These are phyloP conservation scores for Delichon dasypus DNA, from an alignment of 2,797 vertebrate genomes.

Conservation along the genomic window DNA sequence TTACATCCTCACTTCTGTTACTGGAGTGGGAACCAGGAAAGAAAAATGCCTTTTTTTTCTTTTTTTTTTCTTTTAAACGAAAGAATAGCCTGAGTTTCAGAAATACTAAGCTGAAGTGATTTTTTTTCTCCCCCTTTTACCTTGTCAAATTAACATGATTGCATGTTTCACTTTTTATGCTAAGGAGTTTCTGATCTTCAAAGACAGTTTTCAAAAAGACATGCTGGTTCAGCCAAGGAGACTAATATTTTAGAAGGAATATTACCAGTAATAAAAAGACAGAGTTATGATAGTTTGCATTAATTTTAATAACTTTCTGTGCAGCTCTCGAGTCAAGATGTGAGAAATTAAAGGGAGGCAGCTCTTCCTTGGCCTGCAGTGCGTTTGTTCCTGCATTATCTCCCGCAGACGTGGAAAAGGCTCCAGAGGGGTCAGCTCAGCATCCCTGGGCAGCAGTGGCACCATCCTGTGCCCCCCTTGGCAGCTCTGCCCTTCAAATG, in stretches of 20 bases:
- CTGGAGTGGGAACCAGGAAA: background rate
- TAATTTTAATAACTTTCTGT: constrained; percentile 75
- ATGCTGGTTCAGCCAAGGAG: constrained; percentile 49
- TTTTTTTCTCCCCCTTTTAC: background rate
- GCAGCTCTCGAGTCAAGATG: constrained; percentile 51
- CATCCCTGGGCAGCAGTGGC: background rate
- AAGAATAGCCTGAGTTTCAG: constrained; percentile 49
- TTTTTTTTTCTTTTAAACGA: background rate
- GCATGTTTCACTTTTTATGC: constrained; percentile 58
- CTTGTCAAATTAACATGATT: constrained; percentile 65
- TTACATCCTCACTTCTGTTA: background rate
- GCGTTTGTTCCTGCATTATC: background rate
- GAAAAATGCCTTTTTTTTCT: background rate
- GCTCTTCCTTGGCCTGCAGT: constrained; percentile 34
- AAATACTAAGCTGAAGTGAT: constrained; percentile 31
- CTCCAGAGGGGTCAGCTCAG: background rate
- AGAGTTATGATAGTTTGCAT: constrained; percentile 71
- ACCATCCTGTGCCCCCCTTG: no score
- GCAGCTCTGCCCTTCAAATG: background rate
- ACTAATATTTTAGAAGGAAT: constrained; percentile 72
- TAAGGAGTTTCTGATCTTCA: constrained; percentile 65
- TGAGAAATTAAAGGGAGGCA: constrained; percentile 59
- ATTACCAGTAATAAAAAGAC: constrained; percentile 71
- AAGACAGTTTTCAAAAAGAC: constrained; percentile 67
- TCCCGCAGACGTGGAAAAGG: background rate